A percentile compares a stretch with the other conserved stretches of the same genome.
Conservation (phyloP, 1,140 invertebrate species). For the Mycetomoellerius zeteki region DNA sequence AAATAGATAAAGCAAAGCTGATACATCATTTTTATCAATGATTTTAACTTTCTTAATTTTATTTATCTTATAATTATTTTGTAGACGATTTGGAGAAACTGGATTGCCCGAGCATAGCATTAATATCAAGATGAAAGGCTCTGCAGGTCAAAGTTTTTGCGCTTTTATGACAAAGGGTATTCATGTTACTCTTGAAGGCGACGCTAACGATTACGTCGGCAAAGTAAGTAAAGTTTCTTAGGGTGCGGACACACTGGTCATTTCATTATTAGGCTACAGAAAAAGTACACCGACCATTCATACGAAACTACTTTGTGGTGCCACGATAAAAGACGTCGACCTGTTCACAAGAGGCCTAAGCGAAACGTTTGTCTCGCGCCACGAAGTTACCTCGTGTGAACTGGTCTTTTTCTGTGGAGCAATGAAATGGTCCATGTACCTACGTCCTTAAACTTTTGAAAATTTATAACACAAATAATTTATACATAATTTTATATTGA, state of each 20-base stretch:
- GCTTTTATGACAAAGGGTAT: conserved; percentile 98
- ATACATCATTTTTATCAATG: neutral
- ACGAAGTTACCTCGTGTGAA: too few relatives aligned
- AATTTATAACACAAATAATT: neutral
- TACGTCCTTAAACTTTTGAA: neutral
- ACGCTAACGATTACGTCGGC: conserved; percentile 99
- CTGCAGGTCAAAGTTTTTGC: conserved; percentile 99
- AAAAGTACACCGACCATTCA: too few relatives aligned
- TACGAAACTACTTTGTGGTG: too few relatives aligned
- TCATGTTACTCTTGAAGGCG: conserved; percentile 96
- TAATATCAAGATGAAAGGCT: conserved; percentile 95
- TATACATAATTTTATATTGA: neutral
- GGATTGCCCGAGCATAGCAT: conserved; percentile 96
- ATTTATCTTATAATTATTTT: conserved; percentile 68
- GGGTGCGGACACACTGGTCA: too few relatives aligned
- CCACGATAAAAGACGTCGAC: too few relatives aligned
- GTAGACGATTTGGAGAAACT: conserved; percentile 94
- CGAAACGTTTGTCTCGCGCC: too few relatives aligned
- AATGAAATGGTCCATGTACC: too few relatives aligned
- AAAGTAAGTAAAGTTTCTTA: conserved; percentile 74
- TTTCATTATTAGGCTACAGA: too few relatives aligned
- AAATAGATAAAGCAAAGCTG: neutral
- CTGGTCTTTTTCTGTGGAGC: too few relatives aligned
- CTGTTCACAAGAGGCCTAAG: too few relatives aligned
- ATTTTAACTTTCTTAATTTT: neutral